Percentiles rank a stretch among this genome's conserved stretches.
Conservation (phyloP, 2,113 vertebrate species). For the Melanocharis versteri region DNA sequence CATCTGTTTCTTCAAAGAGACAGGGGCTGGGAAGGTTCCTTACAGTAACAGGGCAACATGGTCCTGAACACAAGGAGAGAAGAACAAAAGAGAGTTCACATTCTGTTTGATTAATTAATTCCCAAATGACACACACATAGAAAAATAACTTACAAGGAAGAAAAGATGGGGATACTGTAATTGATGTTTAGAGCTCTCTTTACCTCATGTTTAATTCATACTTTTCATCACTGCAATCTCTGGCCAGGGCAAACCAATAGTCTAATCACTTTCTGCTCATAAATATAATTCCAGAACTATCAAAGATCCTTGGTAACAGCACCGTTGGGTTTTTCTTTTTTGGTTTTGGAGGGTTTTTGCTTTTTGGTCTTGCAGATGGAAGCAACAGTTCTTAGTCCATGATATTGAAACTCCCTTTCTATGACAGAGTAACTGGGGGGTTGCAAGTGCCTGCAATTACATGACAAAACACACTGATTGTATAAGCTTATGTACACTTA, state of each 20-base stretch:
- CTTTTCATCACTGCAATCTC: not conserved
- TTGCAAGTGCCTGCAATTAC: not conserved
- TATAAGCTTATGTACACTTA: not conserved
- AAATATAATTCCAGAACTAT: not conserved
- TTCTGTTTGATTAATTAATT: not conserved
- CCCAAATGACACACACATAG: not conserved
- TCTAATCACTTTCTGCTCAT: not conserved
- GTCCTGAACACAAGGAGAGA: not conserved
- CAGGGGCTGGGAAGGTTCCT: not conserved
- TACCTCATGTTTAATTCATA: not conserved
- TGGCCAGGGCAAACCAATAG: not conserved
- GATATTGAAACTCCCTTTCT: not conserved
- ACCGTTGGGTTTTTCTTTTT: not conserved
- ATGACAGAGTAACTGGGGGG: accelerated
- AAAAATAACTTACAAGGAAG: not conserved
- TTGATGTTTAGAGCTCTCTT: not conserved
- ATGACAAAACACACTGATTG: not conserved
- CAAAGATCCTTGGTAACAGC: not conserved
- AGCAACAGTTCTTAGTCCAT: not conserved
- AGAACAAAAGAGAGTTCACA: not conserved
- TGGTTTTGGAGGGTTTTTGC: accelerated
- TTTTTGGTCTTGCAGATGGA: not conserved
- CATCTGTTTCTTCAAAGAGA: not conserved
- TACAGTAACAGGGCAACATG: not conserved
- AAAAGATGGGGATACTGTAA: not conserved